These are phyloP conservation scores for Leptobrachium ailaonicum DNA, from an alignment of 2,113 vertebrate species.

Conservation along the genomic window DNA sequence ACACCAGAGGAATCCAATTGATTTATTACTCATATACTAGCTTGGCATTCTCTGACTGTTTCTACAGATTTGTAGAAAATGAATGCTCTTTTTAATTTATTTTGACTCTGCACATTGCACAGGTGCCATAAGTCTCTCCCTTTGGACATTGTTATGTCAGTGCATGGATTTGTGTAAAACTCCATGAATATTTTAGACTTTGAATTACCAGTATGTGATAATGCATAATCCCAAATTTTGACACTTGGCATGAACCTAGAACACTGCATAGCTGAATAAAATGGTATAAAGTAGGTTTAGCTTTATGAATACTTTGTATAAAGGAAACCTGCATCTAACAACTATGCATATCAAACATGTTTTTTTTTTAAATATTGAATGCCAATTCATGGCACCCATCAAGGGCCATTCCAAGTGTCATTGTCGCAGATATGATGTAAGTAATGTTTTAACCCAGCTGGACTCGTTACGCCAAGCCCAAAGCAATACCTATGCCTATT, in stretches of 20 bases:
- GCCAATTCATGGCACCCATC: too few relatives aligned
- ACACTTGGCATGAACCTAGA: not conserved
- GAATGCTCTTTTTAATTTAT: not conserved
- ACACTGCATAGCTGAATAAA: not conserved
- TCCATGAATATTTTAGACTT: not conserved
- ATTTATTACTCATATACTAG: not conserved
- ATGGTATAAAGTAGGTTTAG: too few relatives aligned
- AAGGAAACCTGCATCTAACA: too few relatives aligned
- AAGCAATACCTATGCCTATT: too few relatives aligned
- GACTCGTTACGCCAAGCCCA: too few relatives aligned
- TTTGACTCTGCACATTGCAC: not conserved
- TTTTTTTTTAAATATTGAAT: too few relatives aligned
- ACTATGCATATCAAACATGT: too few relatives aligned
- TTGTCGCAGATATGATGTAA: too few relatives aligned
- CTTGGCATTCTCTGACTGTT: conserved; percentile 3
- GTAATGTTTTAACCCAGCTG: too few relatives aligned
- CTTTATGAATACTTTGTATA: too few relatives aligned
- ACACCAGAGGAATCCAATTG: too few relatives aligned
- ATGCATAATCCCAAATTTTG: not conserved
- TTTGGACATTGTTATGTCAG: not conserved
- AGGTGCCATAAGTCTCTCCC: not conserved
- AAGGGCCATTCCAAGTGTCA: too few relatives aligned
- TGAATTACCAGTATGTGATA: not conserved
- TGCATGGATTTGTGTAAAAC: not conserved
- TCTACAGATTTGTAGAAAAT: not conserved